These are phyloP conservation scores for Sorex fumeus DNA, from an alignment of 2,113 vertebrate genomes.

Conservation along the genomic window DNA sequence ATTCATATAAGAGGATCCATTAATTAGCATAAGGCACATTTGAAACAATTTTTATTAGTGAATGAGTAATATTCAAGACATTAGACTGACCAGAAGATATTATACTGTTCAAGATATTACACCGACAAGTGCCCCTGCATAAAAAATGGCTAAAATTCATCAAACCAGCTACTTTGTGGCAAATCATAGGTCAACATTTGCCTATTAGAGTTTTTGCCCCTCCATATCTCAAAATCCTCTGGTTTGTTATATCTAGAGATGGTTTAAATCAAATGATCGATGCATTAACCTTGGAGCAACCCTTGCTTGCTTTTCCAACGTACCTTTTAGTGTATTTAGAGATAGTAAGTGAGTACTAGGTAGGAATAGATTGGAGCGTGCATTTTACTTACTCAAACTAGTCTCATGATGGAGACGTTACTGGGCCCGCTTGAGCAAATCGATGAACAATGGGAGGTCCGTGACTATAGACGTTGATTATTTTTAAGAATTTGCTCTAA, in stretches of 20 bases:
- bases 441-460: no score
- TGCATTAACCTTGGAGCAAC: background rate
- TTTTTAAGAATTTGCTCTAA: background rate
- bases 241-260: background rate
- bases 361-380: background rate
- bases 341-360: background rate
- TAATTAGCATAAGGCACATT: background rate
- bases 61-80: background rate
- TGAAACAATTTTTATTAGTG: background rate
- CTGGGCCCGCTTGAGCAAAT: no score
- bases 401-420: no score
- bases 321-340: background rate
- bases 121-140: background rate
- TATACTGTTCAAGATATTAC: background rate
- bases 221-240: background rate
- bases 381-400: background rate
- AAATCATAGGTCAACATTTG: background rate
- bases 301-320: background rate
- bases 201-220: background rate
- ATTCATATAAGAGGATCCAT: background rate
- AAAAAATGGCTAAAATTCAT: background rate
- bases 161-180: accelerated
- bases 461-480: background rate
- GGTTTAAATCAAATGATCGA: background rate
- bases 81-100: background rate